A percentile compares a stretch with the other conserved stretches of the same genome.
These are phyloP conservation scores for Drosophila borealis DNA, from an alignment of 2,888 invertebrate genomes.

Conservation along the genomic window DNA sequence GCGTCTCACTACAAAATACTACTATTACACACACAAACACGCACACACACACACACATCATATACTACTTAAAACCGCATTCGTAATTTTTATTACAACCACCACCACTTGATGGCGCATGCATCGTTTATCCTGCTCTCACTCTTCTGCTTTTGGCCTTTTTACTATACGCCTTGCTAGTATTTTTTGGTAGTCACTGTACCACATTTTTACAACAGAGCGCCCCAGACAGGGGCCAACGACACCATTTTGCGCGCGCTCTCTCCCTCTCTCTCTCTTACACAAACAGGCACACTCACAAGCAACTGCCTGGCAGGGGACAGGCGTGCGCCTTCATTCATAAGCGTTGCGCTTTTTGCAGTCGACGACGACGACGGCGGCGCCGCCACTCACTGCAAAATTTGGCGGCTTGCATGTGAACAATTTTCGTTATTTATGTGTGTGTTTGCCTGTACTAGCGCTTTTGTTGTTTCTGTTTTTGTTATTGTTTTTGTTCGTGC, in stretches of 20 bases:
- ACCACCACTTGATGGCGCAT: constrained; percentile 21
- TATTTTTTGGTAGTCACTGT: constrained; percentile 79
- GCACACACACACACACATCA: constrained; percentile 12
- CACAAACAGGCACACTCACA: constrained; percentile 16
- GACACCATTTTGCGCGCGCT: constrained; percentile 65
- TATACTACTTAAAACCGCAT: constrained; percentile 73
- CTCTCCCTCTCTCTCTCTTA: constrained; percentile 20
- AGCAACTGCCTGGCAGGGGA: constrained; percentile 25
- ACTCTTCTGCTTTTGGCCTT: constrained; percentile 50
- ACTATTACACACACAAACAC: constrained; percentile 22
- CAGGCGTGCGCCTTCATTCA: constrained; percentile 70
- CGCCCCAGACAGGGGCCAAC: constrained; percentile 73
- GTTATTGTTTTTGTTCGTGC: constrained; percentile 39
- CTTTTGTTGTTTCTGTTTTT: constrained; percentile 35
- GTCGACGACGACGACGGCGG: constrained; percentile 29
- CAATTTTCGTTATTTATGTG: constrained; percentile 25
- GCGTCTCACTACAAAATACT: constrained; percentile 39
- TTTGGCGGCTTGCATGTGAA: constrained; percentile 61
- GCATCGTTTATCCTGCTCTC: constrained; percentile 44
- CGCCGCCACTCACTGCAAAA: constrained; percentile 52
- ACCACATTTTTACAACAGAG: constrained; percentile 71
- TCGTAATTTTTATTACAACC: constrained; percentile 63
- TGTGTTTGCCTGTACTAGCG: constrained; percentile 21
- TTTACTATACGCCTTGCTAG: constrained; percentile 66
- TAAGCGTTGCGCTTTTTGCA: constrained; percentile 65